Percentiles rank a stretch among this genome's conserved stretches.
Evolutionary conservation across 2,797 vertebrate genomes (phyloP).

Genomic region (Florisuga fusca): DNA sequence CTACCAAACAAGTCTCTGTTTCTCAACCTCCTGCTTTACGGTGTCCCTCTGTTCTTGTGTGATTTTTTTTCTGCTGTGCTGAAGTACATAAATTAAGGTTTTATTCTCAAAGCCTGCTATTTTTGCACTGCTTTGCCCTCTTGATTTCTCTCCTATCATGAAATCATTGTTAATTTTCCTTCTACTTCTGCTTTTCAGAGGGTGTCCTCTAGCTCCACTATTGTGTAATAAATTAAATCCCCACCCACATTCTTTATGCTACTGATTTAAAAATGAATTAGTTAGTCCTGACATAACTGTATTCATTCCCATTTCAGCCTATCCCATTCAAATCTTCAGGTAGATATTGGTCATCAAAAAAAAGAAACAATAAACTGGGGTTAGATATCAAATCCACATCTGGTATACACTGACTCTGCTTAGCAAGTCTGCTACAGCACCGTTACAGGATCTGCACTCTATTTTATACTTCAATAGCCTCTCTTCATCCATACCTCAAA

Average conservation of each 20-base stretch:
- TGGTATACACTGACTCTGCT: not conserved
- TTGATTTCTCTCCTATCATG: constrained; percentile 4
- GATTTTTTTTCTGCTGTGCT: not conserved
- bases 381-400: not conserved
- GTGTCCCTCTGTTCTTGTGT: not conserved
- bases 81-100: not conserved
- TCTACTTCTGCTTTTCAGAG: not conserved
- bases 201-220: not conserved
- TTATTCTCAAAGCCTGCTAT: not conserved
- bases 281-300: not conserved
- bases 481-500: not conserved
- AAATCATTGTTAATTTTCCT: constrained; percentile 16
- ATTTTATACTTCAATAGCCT: not conserved
- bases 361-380: not conserved
- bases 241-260: fast-evolving
- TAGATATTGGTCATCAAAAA: not conserved
- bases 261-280: not conserved
- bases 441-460: not conserved
- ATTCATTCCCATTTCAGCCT: not conserved
- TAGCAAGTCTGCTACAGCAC: not conserved
- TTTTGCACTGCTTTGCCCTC: constrained; percentile 2
- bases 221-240: not conserved
- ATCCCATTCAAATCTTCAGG: not conserved
- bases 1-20: not conserved
- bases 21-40: not conserved